Percentiles rank a stretch among this genome's conserved stretches.
Evolutionary conservation across 1,140 invertebrate species (phyloP).

Genomic region (Holotrichia oblita): DNA sequence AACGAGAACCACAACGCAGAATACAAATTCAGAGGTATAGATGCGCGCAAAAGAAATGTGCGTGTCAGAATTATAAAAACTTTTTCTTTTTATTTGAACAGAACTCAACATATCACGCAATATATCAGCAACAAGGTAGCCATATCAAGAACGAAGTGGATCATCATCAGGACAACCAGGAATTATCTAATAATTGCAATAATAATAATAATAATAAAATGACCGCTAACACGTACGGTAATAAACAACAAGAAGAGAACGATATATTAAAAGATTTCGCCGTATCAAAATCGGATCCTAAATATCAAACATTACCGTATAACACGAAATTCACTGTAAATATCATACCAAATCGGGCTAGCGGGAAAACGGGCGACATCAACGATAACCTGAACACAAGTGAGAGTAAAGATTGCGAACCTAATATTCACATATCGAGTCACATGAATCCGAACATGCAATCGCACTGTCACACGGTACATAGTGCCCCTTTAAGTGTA

Average conservation of each 20-base stretch:
- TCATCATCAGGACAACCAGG: constrained; percentile 49
- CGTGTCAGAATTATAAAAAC: background rate
- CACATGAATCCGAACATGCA: constrained; percentile 52
- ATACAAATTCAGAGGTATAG: constrained; percentile 8
- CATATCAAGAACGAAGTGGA: constrained; percentile 58
- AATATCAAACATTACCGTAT: constrained; percentile 92
- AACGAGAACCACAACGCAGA: constrained; percentile 18
- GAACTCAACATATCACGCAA: constrained; percentile 57
- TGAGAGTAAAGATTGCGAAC: constrained; percentile 57
- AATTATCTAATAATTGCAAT: constrained; percentile 51
- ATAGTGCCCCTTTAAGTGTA: constrained; percentile 72
- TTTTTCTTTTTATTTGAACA: constrained; percentile 40
- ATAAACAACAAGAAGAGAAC: constrained; percentile 51
- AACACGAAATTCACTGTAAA: constrained; percentile 83
- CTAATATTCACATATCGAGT: constrained; percentile 51
- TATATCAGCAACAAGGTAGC: constrained; percentile 57
- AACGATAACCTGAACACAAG: constrained; percentile 59
- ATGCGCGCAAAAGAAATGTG: too few species aligned
- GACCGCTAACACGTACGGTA: constrained; percentile 46
- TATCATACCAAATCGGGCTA: constrained; percentile 60
- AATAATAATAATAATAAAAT: constrained; percentile 47
- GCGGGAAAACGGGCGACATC: constrained; percentile 55
- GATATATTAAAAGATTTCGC: constrained; percentile 61
- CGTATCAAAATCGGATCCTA: constrained; percentile 88
- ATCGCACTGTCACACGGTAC: constrained; percentile 67